phyloP scores from a whole-genome alignment of 1,140 invertebrate species.

The Hyphantria cunea region DNA sequence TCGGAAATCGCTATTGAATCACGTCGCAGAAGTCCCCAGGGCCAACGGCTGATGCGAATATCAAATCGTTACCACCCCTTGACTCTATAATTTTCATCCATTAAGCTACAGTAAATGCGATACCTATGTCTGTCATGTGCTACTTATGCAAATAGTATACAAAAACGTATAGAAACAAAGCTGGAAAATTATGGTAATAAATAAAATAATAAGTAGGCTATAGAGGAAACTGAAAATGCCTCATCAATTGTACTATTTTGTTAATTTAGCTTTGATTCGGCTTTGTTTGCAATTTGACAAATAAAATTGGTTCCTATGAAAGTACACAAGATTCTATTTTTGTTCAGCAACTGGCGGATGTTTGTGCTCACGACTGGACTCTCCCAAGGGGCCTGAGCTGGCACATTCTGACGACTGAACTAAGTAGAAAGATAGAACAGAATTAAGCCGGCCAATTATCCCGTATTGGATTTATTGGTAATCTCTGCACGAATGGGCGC shows the following conservation, averaged over 20 bases:
- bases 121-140: slow-evolving; percentile 60
- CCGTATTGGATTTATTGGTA: slow-evolving; percentile 82
- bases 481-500: slow-evolving; percentile 80
- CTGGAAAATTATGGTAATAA: neutral
- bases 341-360: slow-evolving; percentile 58
- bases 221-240: slow-evolving; percentile 52
- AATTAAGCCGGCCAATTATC: slow-evolving; percentile 81
- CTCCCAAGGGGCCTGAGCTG: slow-evolving; percentile 76
- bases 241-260: slow-evolving; percentile 63
- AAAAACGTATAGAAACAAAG: neutral
- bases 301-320: slow-evolving; percentile 55
- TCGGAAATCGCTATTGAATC: slow-evolving; percentile 59
- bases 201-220: slow-evolving; percentile 30
- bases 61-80: slow-evolving; percentile 73
- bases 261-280: slow-evolving; percentile 55
- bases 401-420: slow-evolving; percentile 81
- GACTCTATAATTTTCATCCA: slow-evolving; percentile 68
- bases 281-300: slow-evolving; percentile 44
- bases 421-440: slow-evolving; percentile 81
- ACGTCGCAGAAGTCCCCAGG: slow-evolving; percentile 62
- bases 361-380: slow-evolving; percentile 68
- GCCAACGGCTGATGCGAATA: slow-evolving; percentile 70
- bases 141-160: slow-evolving; percentile 25
- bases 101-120: slow-evolving; percentile 63
- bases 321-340: slow-evolving; percentile 56